These are phyloP conservation scores for Mantis religiosa DNA, from an alignment of 2,888 invertebrate genomes.

Conservation along the genomic window DNA sequence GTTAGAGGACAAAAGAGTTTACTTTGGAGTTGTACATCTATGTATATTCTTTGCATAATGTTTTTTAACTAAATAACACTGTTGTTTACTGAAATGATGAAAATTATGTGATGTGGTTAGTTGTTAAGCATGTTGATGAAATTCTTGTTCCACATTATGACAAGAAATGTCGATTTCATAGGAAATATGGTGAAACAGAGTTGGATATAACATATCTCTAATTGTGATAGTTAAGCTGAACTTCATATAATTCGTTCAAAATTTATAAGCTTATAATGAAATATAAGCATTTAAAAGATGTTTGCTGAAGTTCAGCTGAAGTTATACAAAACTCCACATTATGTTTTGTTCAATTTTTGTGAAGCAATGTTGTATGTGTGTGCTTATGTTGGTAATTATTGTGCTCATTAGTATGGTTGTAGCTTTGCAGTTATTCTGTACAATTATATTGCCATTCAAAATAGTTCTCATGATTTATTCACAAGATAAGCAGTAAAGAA, in stretches of 20 bases:
- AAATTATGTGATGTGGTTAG: too few relatives aligned
- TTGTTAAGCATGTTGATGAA: too few relatives aligned
- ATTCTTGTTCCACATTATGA: too few relatives aligned
- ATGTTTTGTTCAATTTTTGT: background rate
- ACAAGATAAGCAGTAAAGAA: background rate
- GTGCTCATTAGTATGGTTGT: background rate
- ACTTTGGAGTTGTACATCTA: too few relatives aligned
- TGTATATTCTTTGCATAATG: too few relatives aligned
- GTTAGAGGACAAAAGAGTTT: too few relatives aligned
- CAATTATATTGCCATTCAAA: background rate
- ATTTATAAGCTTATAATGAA: background rate
- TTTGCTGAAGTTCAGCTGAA: background rate
- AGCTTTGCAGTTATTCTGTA: background rate
- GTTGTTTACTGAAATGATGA: too few relatives aligned
- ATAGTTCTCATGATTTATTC: background rate
- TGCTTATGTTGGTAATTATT: background rate
- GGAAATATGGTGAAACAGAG: background rate
- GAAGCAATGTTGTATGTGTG: background rate
- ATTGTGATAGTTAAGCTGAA: background rate
- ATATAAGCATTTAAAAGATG: background rate
- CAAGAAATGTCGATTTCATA: background rate
- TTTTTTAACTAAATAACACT: too few relatives aligned
- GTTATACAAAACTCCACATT: background rate
- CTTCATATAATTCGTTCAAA: background rate
- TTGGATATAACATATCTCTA: background rate